A percentile compares a stretch with the other conserved stretches of the same genome.
Evolutionary conservation across 2,888 invertebrate genomes (phyloP).

Genomic region (Oxystoma pomonae): DNA sequence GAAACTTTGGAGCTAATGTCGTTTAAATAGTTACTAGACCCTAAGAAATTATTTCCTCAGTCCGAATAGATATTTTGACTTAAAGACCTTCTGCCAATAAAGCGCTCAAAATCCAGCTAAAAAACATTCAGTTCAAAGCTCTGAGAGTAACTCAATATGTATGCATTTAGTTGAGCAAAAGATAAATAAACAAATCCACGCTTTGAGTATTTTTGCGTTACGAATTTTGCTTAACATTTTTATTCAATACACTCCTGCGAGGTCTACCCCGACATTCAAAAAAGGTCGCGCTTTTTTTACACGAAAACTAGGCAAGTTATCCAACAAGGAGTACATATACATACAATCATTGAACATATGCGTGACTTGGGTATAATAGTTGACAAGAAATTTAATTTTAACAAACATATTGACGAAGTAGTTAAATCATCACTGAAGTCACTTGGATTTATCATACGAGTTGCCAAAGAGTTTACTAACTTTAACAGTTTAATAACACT

Average conservation of each 20-base stretch:
- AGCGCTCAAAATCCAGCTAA: too few relatives aligned
- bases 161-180: not conserved
- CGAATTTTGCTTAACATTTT: not conserved
- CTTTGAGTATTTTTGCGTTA: conserved; percentile 4
- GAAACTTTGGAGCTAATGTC: too few relatives aligned
- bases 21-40: conserved; percentile 5
- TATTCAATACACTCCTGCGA: not conserved
- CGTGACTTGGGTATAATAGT: too few relatives aligned
- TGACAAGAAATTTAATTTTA: too few relatives aligned
- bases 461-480: too few relatives aligned
- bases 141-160: conserved; percentile 9
- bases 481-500: too few relatives aligned
- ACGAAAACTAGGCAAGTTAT: not conserved
- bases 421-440: too few relatives aligned
- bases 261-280: not conserved
- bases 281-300: not conserved
- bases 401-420: too few relatives aligned
- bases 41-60: conserved; percentile 11
- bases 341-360: too few relatives aligned
- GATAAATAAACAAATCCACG: conserved; percentile 4
- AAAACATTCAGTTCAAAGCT: conserved; percentile 4
- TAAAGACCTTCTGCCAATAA: too few relatives aligned
- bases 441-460: too few relatives aligned
- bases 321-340: not conserved
- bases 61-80: conserved; percentile 5